A percentile compares a stretch with the other conserved stretches of the same genome.
Evolutionary conservation across 2,113 vertebrate species (phyloP).

Genomic region (Sciurus niger): DNA sequence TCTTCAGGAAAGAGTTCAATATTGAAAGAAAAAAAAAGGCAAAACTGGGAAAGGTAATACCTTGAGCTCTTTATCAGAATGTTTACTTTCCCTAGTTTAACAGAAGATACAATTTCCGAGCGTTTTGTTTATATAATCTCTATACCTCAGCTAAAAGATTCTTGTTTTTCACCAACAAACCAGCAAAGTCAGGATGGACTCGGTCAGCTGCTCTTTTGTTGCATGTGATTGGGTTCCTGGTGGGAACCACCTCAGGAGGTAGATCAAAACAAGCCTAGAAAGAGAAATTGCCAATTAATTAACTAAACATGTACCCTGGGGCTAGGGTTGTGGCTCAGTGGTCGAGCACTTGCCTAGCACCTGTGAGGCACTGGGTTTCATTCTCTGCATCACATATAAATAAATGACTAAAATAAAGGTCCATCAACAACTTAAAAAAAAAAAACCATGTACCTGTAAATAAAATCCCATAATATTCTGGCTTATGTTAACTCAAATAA

Average conservation of each 20-base stretch:
- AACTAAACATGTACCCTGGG: neutral
- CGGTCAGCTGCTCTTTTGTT: conserved; percentile 20
- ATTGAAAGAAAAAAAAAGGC: neutral
- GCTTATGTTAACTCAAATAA: neutral
- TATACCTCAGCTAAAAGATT: conserved; percentile 75
- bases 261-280: conserved; percentile 75
- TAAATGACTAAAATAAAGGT: no score
- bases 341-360: no score
- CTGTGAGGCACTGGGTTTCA: no score
- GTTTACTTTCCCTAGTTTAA: conserved; percentile 12
- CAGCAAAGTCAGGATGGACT: conserved; percentile 49
- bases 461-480: neutral
- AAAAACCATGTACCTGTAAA: neutral
- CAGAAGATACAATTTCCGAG: neutral
- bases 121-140: conserved; percentile 47
- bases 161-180: conserved; percentile 77
- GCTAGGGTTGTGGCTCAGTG: no score
- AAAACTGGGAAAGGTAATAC: neutral
- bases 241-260: conserved; percentile 19
- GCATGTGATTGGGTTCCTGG: conserved; percentile 4
- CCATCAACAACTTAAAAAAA: no score
- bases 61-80: neutral
- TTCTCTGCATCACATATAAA: no score
- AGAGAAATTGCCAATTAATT: conserved; percentile 66
- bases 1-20: neutral